Base-by-base conservation (phyloP, 1,140 invertebrate genomes). In the Diabrotica undecimpunctata region DNA sequence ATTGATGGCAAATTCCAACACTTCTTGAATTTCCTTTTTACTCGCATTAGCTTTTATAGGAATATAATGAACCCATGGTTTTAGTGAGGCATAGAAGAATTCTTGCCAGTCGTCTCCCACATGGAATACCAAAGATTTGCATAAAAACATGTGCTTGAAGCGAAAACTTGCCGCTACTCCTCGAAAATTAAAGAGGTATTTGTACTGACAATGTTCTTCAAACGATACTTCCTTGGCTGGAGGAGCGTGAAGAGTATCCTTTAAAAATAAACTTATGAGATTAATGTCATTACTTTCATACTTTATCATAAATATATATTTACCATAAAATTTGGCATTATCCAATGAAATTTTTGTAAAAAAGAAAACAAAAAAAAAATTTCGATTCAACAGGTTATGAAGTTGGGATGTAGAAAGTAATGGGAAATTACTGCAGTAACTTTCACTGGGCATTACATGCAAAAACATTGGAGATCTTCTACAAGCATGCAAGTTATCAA, bases 131-230 rank as follows among this genome's bases (percentile, higher is more conserved):
- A 98, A 78, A 0, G 95, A 97, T 70, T 89, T 87, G 79, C 96
- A 99, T 0, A 98, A 79, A 76, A 98, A 96, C 36, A 99, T 84
- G 82, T 98, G 96, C 74, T 98, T 98, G 37, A 97, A 88, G n/a
- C 96, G 84, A 79, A 99, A 99, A 79, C 95, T 97, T 25, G 96
- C 96, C 11, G 96, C 95, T 0, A 99, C 96, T 14, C 96, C 96
- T 66, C 95, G 85, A 77, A 94, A 98, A 82, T 99, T 99, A 73
- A 98, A 97, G 58, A 98, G 82, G 82, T 96, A 97, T 79, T 95
- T 96, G 78, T 92, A 96, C 77, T 88, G 83, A 80, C 96, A 98
- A 79, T 98, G 96, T 52, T 93, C 86, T 82, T 97, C 94, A 66
- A 98, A 87, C 14, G 89, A 85, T 0, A 96, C 89, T 84, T 98